phyloP scores from a whole-genome alignment of 1,140 invertebrate species.

The Drosophila kanapiae region DNA sequence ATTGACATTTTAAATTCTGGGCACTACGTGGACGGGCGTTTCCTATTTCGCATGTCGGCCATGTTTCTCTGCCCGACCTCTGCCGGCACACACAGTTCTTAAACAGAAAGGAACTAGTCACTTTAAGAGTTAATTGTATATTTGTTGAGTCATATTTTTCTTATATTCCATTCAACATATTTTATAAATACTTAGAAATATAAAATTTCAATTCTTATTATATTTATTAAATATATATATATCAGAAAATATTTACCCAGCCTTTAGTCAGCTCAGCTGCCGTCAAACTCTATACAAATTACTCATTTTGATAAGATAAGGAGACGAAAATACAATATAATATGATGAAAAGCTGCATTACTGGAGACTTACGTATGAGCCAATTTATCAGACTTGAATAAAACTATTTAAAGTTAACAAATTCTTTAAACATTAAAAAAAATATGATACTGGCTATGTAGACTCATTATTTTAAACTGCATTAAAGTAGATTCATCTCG shows the following conservation, averaged over 20 bases:
- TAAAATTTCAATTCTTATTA: not conserved
- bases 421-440: no score
- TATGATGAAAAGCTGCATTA: not conserved
- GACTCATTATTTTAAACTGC: not conserved
- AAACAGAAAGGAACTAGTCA: no score
- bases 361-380: no score
- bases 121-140: no score
- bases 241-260: conserved; percentile 5
- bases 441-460: not conserved
- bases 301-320: conserved; percentile 38
- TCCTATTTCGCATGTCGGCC: no score
- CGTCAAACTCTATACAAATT: conserved; percentile 1
- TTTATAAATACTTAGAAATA: not conserved
- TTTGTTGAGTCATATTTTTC: no score
- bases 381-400: not conserved
- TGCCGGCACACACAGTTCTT: no score
- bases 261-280: not conserved
- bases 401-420: not conserved
- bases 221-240: not conserved
- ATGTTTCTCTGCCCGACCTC: no score
- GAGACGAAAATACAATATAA: not conserved
- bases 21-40: not conserved
- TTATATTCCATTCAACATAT: no score
- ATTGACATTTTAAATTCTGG: not conserved
- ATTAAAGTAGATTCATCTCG: not conserved